Evolutionary conservation across 2,888 invertebrate species (phyloP).

Genomic region (Agrenia bidenticulata): DNA sequence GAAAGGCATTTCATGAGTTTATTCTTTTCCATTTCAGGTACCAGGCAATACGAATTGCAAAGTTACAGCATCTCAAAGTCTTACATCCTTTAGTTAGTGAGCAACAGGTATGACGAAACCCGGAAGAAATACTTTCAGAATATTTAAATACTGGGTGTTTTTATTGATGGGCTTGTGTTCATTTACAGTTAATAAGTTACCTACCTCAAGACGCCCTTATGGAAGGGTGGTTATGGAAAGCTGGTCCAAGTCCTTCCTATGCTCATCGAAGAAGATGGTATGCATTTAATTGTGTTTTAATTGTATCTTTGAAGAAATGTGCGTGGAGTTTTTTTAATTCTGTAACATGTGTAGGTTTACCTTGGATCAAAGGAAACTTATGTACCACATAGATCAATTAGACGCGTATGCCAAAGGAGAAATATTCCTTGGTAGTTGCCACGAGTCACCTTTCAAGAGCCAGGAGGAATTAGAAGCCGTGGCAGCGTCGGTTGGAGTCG

Average conservation of each 20-base stretch:
- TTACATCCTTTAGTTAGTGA: slow-evolving; percentile 6
- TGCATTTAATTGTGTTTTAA: slow-evolving; percentile 29
- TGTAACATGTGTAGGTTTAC: no score
- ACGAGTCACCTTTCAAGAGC: slow-evolving; percentile 20
- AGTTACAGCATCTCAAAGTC: slow-evolving; percentile 65
- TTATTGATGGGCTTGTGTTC: no score
- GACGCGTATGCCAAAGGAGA: slow-evolving; percentile 89
- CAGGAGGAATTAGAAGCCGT: slow-evolving; percentile 25
- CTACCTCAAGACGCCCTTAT: slow-evolving; percentile 34
- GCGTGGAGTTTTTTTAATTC: no score
- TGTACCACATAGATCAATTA: slow-evolving; percentile 86
- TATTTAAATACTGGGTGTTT: no score
- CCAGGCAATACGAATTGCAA: slow-evolving; percentile 74
- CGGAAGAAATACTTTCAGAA: neutral
- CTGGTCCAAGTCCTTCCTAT: slow-evolving; percentile 65
- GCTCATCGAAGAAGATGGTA: slow-evolving; percentile 86
- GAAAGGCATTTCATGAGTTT: no score
- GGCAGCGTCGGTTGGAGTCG: slow-evolving; percentile 30
- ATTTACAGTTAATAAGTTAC: slow-evolving; percentile 20
- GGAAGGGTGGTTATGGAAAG: slow-evolving; percentile 84
- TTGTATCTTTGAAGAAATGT: neutral
- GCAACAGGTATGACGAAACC: neutral
- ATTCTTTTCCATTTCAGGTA: slow-evolving; percentile 26
- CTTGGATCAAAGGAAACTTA: slow-evolving; percentile 81
- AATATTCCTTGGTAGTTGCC: slow-evolving; percentile 71